A percentile compares a stretch with the other conserved stretches of the same genome.
Conservation (phyloP, 2,113 vertebrate genomes). For the Sus scrofa region DNA sequence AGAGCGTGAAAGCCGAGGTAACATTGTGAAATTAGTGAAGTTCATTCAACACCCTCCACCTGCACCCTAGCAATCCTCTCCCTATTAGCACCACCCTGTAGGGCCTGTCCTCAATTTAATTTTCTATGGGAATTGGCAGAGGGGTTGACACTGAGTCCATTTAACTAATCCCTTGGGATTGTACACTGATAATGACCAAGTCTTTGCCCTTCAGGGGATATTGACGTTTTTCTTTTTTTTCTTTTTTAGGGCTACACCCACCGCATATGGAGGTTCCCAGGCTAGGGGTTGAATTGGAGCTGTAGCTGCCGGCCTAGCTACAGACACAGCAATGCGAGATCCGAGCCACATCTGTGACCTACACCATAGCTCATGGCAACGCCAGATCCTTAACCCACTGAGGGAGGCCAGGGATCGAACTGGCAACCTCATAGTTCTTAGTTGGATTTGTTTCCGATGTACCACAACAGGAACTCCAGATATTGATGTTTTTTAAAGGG, state of each 20-base stretch:
- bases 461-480: too few relatives aligned
- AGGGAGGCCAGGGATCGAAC: too few relatives aligned
- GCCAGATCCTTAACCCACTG: too few relatives aligned
- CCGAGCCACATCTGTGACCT: too few relatives aligned
- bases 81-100: neutral
- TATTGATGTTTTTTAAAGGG: slow-evolving; percentile 5
- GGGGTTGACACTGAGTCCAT: neutral
- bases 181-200: slow-evolving; percentile 50
- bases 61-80: neutral
- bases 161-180: slow-evolving; percentile 19
- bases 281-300: too few relatives aligned
- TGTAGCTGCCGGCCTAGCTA: too few relatives aligned
- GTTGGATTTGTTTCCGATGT: too few relatives aligned
- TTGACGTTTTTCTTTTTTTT: neutral
- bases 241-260: too few relatives aligned
- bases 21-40: neutral
- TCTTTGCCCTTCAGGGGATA: neutral
- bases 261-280: too few relatives aligned
- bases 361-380: too few relatives aligned
- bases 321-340: too few relatives aligned
- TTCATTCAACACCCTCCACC: neutral
- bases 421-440: too few relatives aligned
- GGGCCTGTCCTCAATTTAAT: slow-evolving; percentile 7
- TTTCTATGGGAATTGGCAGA: neutral
- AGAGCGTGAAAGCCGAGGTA: slow-evolving; percentile 20